Evolutionary conservation across 1,140 invertebrate species (phyloP).

Genomic region (Gonatopus flavifemur): DNA sequence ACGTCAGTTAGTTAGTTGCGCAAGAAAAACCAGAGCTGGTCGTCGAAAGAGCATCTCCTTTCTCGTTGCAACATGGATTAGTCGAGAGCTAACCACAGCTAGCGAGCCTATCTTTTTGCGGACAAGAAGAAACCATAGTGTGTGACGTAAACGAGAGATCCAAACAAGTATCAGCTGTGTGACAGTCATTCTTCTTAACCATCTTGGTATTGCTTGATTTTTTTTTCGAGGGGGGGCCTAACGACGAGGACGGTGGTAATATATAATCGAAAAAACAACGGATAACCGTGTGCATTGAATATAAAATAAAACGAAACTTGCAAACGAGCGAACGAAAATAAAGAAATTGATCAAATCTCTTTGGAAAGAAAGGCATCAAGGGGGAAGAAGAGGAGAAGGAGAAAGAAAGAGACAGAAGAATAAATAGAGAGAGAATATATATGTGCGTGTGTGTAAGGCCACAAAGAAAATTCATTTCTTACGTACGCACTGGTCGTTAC

Average conservation of each 20-base stretch:
- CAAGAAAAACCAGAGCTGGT: no score
- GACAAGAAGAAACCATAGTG: slow-evolving; percentile 36
- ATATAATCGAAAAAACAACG: neutral
- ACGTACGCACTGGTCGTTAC: slow-evolving; percentile 28
- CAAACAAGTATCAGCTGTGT: slow-evolving; percentile 59
- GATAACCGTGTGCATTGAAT: neutral
- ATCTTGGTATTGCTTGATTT: slow-evolving; percentile 28
- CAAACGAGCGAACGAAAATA: no score
- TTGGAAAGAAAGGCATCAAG: neutral
- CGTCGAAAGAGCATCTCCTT: no score
- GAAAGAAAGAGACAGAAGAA: slow-evolving; percentile 7
- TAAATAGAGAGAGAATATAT: slow-evolving; percentile 15
- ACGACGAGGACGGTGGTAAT: slow-evolving; percentile 15
- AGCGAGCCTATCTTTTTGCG: slow-evolving; percentile 33
- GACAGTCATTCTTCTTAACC: slow-evolving; percentile 49
- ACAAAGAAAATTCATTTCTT: no score
- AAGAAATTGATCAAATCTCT: no score
- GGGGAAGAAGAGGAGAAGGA: neutral
- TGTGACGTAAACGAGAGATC: slow-evolving; percentile 54
- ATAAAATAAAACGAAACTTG: neutral
- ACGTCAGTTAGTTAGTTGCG: no score
- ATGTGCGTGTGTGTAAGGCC: slow-evolving; percentile 20
- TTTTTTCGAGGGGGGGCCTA: slow-evolving; percentile 12
- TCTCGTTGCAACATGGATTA: no score
- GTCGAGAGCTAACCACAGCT: no score